Evolutionary conservation across 2,113 vertebrate species (phyloP).

Genomic region (Daphoenositta chrysoptera): DNA sequence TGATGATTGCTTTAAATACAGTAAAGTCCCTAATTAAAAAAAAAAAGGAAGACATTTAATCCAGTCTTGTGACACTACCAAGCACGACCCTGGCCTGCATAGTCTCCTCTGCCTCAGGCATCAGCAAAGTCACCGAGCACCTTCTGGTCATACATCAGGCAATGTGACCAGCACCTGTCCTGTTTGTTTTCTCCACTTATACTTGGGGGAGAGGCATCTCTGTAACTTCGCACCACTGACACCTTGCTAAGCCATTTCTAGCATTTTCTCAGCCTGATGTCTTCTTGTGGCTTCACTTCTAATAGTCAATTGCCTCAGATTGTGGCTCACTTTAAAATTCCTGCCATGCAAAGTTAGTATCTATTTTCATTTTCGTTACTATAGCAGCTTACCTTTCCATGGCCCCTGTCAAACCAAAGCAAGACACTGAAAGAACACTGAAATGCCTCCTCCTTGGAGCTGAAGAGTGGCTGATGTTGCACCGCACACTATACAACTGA

Average conservation of each 20-base stretch:
- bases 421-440: neutral
- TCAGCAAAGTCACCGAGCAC: neutral
- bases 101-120: neutral
- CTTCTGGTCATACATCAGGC: neutral
- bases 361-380: neutral
- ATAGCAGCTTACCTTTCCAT: neutral
- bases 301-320: neutral
- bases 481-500: accelerated
- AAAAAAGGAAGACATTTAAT: neutral
- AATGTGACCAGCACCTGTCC: neutral
- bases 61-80: neutral
- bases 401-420: neutral
- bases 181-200: neutral
- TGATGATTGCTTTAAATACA: slow-evolving; percentile 33
- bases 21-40: neutral
- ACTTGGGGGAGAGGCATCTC: accelerated
- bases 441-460: neutral
- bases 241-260: neutral
- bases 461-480: neutral
- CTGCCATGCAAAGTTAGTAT: neutral
- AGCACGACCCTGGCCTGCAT: neutral
- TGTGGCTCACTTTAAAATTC: neutral
- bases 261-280: neutral
- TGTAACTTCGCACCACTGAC: neutral
- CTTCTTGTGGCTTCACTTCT: neutral